These are phyloP conservation scores for Apamea monoglypha DNA, from an alignment of 2,888 invertebrate species.

Conservation along the genomic window DNA sequence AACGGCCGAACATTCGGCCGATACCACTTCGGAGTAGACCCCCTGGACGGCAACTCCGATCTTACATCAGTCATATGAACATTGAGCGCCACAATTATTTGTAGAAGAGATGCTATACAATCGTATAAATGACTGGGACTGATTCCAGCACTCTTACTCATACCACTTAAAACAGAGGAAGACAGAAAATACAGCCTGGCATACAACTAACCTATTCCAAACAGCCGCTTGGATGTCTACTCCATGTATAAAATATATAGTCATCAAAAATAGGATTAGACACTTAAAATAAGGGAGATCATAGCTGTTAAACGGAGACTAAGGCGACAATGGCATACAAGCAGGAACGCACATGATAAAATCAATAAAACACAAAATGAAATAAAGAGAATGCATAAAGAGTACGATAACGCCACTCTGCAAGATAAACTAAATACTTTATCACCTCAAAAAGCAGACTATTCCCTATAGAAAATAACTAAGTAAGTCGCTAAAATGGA, in stretches of 20 bases:
- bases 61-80: no score
- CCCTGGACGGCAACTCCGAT: no score
- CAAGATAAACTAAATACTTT: slow-evolving; percentile 1
- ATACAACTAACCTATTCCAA: neutral
- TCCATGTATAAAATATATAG: neutral
- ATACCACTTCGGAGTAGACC: no score
- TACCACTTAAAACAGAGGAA: no score
- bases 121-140: no score
- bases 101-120: no score
- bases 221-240: neutral
- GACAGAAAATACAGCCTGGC: no score
- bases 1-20: no score
- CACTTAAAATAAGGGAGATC: neutral
- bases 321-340: neutral
- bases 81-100: no score
- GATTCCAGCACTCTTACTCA: no score
- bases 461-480: neutral
- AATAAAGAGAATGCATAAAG: neutral
- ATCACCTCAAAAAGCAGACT: neutral
- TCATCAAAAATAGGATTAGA: neutral
- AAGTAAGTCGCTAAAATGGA: neutral
- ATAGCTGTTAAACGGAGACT: neutral
- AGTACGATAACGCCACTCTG: neutral
- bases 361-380: neutral
- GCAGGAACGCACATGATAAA: neutral